Base-by-base conservation (phyloP, 53 echinoderm and acorn worm species). In the Holothuria leucospilota region DNA sequence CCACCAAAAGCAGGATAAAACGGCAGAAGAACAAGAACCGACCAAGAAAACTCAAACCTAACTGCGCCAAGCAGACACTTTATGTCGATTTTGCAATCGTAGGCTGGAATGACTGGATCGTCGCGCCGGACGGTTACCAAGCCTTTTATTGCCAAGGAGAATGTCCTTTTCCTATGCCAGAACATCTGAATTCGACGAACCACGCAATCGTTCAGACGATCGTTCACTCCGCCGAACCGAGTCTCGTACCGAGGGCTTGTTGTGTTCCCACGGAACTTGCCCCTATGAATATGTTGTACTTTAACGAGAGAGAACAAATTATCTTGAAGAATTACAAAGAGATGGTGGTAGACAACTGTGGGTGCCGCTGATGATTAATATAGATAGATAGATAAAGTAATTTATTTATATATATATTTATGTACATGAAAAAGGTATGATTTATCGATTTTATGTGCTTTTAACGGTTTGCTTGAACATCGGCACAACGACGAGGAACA, bases 161-260 rank as follows among this genome's bases (percentile, higher is more conserved):
- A 82, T 98, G 99, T 59, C 99, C 99, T 20, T 93, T 95, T 41
- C 95, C 99, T 7, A 82, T 95, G 51, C 90, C 92, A 20, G 95
- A 91, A 8, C 99, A 95, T 68, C 90, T 98, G 5, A 98, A 98
- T 82, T 87, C 95, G 16, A 95, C 95, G 39, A 98, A 95, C 71
- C 95, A 95, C 78, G 99, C 99, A 38, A 98, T 98, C 78, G 99
- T 98, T 74, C 99, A 98, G 85, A 98, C 99, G 79, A 90, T 98
- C 81, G 93, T 98, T 4, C 91, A 98, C 89, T 98, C 99, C 14
- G 95, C 93, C 30, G 91, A 94, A 62, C 92, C 99, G 40, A 77
- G 88, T 58, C 91, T 91, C 63, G 98, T 95, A 39, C 98, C 98
- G 21, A 90, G 90, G 69, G 98, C 95, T 20, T 98, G 98, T 68